Base-by-base conservation (phyloP, 2,888 invertebrate genomes). In the Nomada goodeniana region DNA sequence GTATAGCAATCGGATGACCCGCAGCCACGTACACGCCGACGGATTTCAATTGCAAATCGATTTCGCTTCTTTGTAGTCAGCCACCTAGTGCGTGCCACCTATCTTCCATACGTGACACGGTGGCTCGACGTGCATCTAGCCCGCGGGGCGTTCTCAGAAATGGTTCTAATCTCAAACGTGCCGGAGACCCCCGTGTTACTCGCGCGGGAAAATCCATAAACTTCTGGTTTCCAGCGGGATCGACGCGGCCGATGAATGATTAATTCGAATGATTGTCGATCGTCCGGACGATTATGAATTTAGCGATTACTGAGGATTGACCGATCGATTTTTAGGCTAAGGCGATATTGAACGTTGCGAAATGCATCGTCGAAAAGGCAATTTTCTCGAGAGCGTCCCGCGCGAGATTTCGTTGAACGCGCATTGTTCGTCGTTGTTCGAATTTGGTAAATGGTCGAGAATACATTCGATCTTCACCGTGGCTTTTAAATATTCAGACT, bases 1-100 rank as follows among this genome's bases (percentile, higher is more conserved):
- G 84, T 86, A 82, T 82, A 86, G 86, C 68, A 83, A 89, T 91
- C 87, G 92, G 91, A 91, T 90, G 92, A 92, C 90, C 91, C 88
- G 91, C 89, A 91, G 90, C 91, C 92, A 92, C 91, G 92, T 92
- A 92, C 57, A 15, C 90, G 84, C 86, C 88, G 91, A 89, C 89
- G 89, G 91, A 92, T 92, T 92, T 92, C 91, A 92, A 92, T 92
- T 92, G 92, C 92, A 92, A 92, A 92, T 92, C 92, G 92, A 92
- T 92, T 91, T 92, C 91, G 91, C 90, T 91, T 92, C 92, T 92
- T 92, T 92, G 92, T 91, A 92, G 91, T 91, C 92, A 91, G 90
- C 91, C 92, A 92, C 91, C 91, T 91, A 91, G 89, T 88, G 90
- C 88, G 87, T 89, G 88, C 86, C 88, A 87, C 88, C 89, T 86